Base-by-base conservation (phyloP, 2,797 vertebrate species). In the Oreochromis grahami region DNA sequence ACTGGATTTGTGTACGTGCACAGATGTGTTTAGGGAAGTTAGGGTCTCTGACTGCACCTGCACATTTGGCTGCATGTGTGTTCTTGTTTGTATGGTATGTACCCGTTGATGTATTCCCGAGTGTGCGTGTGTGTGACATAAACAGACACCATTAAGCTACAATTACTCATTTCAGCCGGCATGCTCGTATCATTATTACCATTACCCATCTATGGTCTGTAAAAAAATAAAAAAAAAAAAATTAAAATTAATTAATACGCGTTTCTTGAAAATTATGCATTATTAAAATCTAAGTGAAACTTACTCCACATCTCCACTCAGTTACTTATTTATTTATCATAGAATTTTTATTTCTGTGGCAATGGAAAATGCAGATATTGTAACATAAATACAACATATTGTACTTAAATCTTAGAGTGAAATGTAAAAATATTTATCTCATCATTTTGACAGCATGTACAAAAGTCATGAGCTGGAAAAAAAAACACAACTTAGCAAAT, bases 41-140 rank as follows among this genome's bases (percentile, higher is more conserved):
- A 65, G 14, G 11, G 34, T 77, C 72, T 38, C 50, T 84, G 80
- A 12, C 56, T 89, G 84, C 81, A 91, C 78, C 76, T 90, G 87
- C 81, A 80, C 68, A 41, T 80, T 45, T 24, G 48, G 77, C 77
- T 83, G 51, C 21, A 52, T 38, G 43, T 79, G 52, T 85, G 55
- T 81, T 84, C 36, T 56, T 85, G 83, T 86, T 76, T 77, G 48
- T 53, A 15, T 74, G 4, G 11, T 48, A 1, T 76, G 63, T 86
- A 70, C 58, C 60, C 41, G 51, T 77, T 36, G 3, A 19, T 65
- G 58, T 63, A 74, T 82, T 29, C 76, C 55, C n/a, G 0, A 41
- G 55, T 56, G 58, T 53, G 65, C 68, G 24, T n/a, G 50, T 12
- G 53, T 8, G 24, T 15, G 53, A 56, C 7, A 29, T 41, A 65